Percentiles rank a stretch among this genome's conserved stretches.
phyloP scores from a whole-genome alignment of 2,888 invertebrate genomes.

The Drosophila prostipennis region DNA sequence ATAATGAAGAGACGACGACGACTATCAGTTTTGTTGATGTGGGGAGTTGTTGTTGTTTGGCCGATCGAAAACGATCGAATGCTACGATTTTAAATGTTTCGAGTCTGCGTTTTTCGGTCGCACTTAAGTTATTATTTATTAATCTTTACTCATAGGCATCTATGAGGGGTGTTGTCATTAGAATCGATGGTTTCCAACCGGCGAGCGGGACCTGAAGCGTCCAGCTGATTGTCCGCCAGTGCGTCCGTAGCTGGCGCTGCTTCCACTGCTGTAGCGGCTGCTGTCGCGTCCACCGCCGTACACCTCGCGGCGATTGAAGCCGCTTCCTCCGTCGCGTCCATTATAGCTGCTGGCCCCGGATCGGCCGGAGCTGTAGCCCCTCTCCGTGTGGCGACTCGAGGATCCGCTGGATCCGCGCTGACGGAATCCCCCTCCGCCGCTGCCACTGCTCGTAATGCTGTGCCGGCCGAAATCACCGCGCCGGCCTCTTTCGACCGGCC shows the following conservation, averaged over 20 bases:
- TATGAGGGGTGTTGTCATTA: constrained; percentile 51
- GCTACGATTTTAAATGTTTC: constrained; percentile 39
- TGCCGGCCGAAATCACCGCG: constrained; percentile 85
- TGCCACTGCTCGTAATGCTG: constrained; percentile 83
- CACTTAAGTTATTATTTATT: constrained; percentile 44
- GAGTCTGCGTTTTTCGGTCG: constrained; percentile 33
- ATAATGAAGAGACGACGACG: constrained; percentile 43
- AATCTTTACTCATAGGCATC: constrained; percentile 36
- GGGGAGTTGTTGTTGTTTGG: constrained; percentile 1
- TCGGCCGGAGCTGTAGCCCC: constrained; percentile 83
- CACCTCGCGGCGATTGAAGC: constrained; percentile 78
- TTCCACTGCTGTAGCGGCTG: constrained; percentile 82
- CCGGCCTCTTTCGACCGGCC: constrained; percentile 85
- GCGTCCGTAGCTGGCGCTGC: constrained; percentile 85
- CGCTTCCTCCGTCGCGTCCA: constrained; percentile 79
- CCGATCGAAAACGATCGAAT: constrained; percentile 42
- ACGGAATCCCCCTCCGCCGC: constrained; percentile 84
- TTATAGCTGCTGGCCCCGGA: constrained; percentile 63
- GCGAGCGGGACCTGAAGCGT: constrained; percentile 83
- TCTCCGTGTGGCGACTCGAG: constrained; percentile 69
- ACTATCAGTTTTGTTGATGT: constrained; percentile 33
- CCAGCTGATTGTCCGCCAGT: constrained; percentile 83
- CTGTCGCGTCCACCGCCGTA: constrained; percentile 75
- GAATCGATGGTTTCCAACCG: constrained; percentile 79
- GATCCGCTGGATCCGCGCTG: constrained; percentile 84